Percentiles rank a stretch among this genome's conserved stretches.
Evolutionary conservation across 2,888 invertebrate species (phyloP).

Genomic region (Hololepta plana): DNA sequence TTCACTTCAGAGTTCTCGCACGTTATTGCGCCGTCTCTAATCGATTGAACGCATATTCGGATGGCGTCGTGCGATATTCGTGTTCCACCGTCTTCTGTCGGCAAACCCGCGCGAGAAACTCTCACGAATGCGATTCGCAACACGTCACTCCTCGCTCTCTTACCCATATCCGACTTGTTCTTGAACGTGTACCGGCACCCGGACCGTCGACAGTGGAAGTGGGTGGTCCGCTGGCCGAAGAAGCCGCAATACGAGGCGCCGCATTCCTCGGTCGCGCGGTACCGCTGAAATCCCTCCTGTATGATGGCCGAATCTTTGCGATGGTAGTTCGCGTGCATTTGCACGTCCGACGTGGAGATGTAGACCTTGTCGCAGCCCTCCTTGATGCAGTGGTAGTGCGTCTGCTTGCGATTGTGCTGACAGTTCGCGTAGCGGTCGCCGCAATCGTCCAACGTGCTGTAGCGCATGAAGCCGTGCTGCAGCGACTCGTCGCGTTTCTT

Average conservation of each 20-base stretch:
- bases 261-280: constrained; percentile 91
- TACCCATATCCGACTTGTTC: constrained; percentile 99
- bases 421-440: constrained; percentile 62
- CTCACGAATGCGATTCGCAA: too few species aligned
- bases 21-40: too few species aligned
- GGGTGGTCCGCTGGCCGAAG: constrained; percentile 87
- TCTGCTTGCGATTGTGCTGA: constrained; percentile 84
- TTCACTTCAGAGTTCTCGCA: too few species aligned
- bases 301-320: constrained; percentile 95
- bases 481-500: constrained; percentile 94
- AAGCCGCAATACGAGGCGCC: constrained; percentile 82
- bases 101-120: too few species aligned
- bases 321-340: constrained; percentile 99
- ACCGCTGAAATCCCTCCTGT: constrained; percentile 93
- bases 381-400: constrained; percentile 95
- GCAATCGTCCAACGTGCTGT: constrained; percentile 91
- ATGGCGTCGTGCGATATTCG: too few species aligned
- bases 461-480: constrained; percentile 82
- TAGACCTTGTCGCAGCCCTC: constrained; percentile 89
- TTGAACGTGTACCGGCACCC: constrained; percentile 93
- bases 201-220: constrained; percentile 86
- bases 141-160: too few species aligned
- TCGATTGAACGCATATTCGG: too few species aligned
- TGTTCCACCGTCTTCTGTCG: too few species aligned
- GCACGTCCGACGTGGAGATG: constrained; percentile 96